Evolutionary conservation across 1,140 invertebrate genomes (phyloP).

Genomic region (Cyrtorhinus lividipennis): DNA sequence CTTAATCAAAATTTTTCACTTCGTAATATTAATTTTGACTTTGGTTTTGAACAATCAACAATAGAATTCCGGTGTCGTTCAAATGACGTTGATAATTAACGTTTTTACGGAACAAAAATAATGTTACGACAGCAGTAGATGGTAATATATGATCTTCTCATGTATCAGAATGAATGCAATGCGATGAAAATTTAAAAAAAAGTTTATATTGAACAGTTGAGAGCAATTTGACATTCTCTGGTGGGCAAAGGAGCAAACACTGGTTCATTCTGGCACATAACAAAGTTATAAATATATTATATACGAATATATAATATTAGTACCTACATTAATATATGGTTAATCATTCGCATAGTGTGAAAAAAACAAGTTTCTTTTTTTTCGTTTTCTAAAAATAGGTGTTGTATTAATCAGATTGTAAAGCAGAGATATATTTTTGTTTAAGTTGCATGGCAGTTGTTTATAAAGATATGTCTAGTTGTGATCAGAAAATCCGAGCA

Average conservation of each 20-base stretch:
- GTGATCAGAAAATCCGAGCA: constrained; percentile 16
- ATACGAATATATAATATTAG: constrained; percentile 7
- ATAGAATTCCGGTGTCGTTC: no score
- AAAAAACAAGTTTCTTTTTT: constrained; percentile 15
- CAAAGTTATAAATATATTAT: constrained; percentile 10
- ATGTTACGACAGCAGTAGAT: no score
- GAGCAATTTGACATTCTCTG: neutral
- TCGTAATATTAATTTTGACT: no score
- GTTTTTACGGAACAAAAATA: no score
- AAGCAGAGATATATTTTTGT: constrained; percentile 22
- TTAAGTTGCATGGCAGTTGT: constrained; percentile 20
- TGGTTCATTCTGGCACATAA: constrained; percentile 8
- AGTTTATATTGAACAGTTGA: neutral
- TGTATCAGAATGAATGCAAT: constrained; percentile 10
- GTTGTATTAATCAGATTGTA: constrained; percentile 20
- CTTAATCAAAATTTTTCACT: no score
- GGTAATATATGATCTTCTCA: constrained; percentile 1
- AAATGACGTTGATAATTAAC: no score
- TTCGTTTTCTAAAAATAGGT: constrained; percentile 19
- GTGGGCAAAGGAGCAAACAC: neutral
- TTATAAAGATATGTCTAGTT: constrained; percentile 21
- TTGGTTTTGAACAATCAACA: no score
- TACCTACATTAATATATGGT: constrained; percentile 10
- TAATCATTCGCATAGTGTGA: constrained; percentile 4
- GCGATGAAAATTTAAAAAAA: neutral